Evolutionary conservation across 2,797 vertebrate genomes (phyloP).

Genomic region (Darevskia mixta): DNA sequence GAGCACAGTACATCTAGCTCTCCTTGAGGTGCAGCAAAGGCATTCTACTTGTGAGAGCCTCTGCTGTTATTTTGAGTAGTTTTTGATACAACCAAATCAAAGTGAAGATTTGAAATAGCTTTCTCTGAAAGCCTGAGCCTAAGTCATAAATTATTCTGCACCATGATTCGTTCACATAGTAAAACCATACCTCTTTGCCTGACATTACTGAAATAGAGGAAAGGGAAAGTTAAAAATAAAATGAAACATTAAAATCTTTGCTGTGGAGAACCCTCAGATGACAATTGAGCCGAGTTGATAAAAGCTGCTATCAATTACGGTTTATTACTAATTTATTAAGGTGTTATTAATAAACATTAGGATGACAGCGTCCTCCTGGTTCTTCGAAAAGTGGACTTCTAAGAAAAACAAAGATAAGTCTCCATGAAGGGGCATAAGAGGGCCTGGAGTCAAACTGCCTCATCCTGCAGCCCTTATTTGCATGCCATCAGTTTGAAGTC

Average conservation of each 20-base stretch:
- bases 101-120: conserved; percentile 83
- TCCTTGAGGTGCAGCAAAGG: conserved; percentile 68
- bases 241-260: conserved; percentile 81
- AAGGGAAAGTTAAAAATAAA: conserved; percentile 84
- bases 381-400: conserved; percentile 55
- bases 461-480: conserved; percentile 37
- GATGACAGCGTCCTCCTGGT: conserved; percentile 49
- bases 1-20: neutral
- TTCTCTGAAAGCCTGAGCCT: conserved; percentile 79
- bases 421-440: conserved; percentile 43
- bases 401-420: conserved; percentile 54
- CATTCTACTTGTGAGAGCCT: conserved; percentile 75
- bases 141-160: conserved; percentile 84
- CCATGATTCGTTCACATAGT: conserved; percentile 80
- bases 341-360: conserved; percentile 73
- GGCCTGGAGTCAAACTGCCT: conserved; percentile 46
- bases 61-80: conserved; percentile 80
- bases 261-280: conserved; percentile 76
- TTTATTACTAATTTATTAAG: conserved; percentile 71
- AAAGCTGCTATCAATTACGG: conserved; percentile 78
- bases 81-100: conserved; percentile 82
- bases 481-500: conserved; percentile 24
- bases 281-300: conserved; percentile 76
- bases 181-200: conserved; percentile 82
- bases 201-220: conserved; percentile 80